Conservation (phyloP, 2,797 vertebrate species). For the Poliocrania exsul region DNA sequence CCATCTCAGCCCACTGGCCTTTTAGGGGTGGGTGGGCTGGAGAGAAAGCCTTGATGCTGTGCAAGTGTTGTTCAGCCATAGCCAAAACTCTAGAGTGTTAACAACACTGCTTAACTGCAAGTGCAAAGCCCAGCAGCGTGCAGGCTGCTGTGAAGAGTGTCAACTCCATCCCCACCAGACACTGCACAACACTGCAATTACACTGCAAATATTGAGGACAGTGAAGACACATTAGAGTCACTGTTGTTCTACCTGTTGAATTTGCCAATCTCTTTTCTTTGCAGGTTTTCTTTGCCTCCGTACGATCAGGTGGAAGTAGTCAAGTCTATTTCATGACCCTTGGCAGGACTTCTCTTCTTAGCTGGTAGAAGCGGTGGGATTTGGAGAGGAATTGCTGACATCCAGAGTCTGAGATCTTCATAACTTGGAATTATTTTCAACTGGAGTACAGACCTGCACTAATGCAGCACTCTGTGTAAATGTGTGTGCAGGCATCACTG, state of each 20-base stretch:
- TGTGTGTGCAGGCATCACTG: conserved; percentile 72
- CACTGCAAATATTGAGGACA: not conserved
- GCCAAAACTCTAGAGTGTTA: not conserved
- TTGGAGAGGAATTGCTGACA: conserved; percentile 64
- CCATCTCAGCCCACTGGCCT: not conserved
- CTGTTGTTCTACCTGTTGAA: not conserved
- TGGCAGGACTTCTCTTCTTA: conserved; percentile 90
- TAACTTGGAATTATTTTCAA: conserved; percentile 82
- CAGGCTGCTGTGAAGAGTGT: accelerated
- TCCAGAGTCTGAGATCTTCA: conserved; percentile 78
- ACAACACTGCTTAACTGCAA: accelerated
- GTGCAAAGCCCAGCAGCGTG: not conserved
- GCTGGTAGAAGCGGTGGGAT: conserved; percentile 78
- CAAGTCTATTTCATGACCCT: conserved; percentile 95
- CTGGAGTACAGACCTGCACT: conserved; percentile 80
- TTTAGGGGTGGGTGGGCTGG: not conserved
- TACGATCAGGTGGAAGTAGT: conserved; percentile 89
- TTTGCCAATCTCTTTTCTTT: not conserved
- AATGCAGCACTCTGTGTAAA: conserved; percentile 70
- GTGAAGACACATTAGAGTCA: not conserved
- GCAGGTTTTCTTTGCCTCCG: conserved; percentile 91
- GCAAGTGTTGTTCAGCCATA: not conserved
- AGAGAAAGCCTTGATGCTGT: not conserved
- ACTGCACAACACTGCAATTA: not conserved
- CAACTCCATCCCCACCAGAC: not conserved